Evolutionary conservation across 2,888 invertebrate genomes (phyloP).

Genomic region (Tolmerus cingulatus): DNA sequence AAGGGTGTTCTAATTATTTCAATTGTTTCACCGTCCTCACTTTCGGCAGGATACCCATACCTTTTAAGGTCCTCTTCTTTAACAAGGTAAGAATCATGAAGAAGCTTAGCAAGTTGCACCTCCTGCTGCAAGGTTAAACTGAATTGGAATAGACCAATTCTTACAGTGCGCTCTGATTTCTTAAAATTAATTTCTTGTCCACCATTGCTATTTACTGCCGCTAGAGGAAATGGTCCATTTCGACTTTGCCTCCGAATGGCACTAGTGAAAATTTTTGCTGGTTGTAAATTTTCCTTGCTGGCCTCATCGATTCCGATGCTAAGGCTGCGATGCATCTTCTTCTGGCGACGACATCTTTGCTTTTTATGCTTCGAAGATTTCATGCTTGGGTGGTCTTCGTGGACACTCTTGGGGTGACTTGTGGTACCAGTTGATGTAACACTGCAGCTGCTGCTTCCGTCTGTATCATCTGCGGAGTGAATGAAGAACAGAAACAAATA

Average conservation of each 20-base stretch:
- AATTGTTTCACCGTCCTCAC: constrained; percentile 70
- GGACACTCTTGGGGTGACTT: neutral
- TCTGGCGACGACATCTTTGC: neutral
- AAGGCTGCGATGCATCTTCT: neutral
- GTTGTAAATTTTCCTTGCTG: neutral
- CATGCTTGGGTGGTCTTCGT: neutral
- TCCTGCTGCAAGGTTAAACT: constrained; percentile 64
- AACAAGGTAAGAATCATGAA: constrained; percentile 70
- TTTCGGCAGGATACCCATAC: constrained; percentile 77
- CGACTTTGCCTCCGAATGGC: neutral
- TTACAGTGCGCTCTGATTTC: neutral
- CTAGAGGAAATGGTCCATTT: neutral
- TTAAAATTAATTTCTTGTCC: neutral
- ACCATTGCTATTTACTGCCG: neutral
- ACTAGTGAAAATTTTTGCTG: neutral
- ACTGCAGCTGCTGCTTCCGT: neutral
- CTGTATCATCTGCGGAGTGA: neutral
- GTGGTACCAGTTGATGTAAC: neutral
- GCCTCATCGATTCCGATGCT: neutral
- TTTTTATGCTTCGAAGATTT: neutral
- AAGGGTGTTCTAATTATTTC: constrained; percentile 65
- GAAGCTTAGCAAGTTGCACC: constrained; percentile 66
- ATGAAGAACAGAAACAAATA: neutral
- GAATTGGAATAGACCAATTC: constrained; percentile 34
- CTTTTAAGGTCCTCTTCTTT: constrained; percentile 70